phyloP scores from a whole-genome alignment of 1,140 invertebrate genomes.

The Armadillidium nasatum region DNA sequence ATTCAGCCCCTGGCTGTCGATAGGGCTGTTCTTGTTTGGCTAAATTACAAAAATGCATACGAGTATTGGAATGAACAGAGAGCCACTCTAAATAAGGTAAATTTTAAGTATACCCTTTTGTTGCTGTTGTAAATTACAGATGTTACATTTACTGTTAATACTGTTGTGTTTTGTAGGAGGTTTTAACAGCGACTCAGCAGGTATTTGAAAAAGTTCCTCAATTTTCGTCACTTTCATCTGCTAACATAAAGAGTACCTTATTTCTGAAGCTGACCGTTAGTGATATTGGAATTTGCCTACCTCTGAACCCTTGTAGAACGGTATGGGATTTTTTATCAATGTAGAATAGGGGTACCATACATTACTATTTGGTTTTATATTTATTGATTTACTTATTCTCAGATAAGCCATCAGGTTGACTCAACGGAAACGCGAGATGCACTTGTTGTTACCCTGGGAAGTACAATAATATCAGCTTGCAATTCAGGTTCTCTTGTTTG shows the following conservation, averaged over 20 bases:
- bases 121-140: neutral
- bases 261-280: slow-evolving; percentile 92
- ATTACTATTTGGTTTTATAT: slow-evolving; percentile 23
- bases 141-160: slow-evolving; percentile 18
- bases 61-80: slow-evolving; percentile 98
- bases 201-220: slow-evolving; percentile 70
- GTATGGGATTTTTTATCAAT: slow-evolving; percentile 25
- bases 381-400: slow-evolving; percentile 1
- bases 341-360: slow-evolving; percentile 28
- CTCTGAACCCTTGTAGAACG: slow-evolving; percentile 67
- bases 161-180: slow-evolving; percentile 55
- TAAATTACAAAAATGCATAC: slow-evolving; percentile 98
- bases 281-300: slow-evolving; percentile 94
- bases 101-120: neutral
- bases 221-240: slow-evolving; percentile 65
- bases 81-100: slow-evolving; percentile 68
- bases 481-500: slow-evolving; percentile 74
- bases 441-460: slow-evolving; percentile 89
- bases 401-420: slow-evolving; percentile 42
- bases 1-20: slow-evolving; percentile 93
- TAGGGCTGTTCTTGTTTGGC: slow-evolving; percentile 92
- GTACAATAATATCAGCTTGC: slow-evolving; percentile 85
- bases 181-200: slow-evolving; percentile 74
- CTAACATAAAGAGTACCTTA: slow-evolving; percentile 69
- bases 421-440: slow-evolving; percentile 73